These are phyloP conservation scores for Rhineura floridana DNA, from an alignment of 2,113 vertebrate genomes.

Conservation along the genomic window DNA sequence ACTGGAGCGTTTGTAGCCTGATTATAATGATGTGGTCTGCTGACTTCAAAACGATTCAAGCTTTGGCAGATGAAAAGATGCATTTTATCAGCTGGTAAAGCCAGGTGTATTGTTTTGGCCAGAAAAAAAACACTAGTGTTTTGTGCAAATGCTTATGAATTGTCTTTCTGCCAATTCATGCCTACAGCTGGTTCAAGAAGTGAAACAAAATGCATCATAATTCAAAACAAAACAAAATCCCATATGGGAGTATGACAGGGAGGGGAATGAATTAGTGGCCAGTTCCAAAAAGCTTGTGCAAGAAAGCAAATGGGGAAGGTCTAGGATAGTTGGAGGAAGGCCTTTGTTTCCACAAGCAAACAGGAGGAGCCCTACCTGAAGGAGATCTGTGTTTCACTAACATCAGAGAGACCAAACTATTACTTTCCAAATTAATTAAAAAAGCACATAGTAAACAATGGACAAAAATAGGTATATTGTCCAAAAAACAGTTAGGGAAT, in stretches of 20 bases:
- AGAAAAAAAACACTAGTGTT: rapidly evolving
- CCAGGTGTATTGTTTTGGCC: background rate
- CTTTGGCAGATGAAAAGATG: background rate
- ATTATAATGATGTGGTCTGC: background rate
- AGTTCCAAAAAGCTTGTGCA: background rate
- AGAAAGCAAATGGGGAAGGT: background rate
- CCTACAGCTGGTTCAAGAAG: too few species aligned
- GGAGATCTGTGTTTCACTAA: rapidly evolving
- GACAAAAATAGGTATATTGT: background rate
- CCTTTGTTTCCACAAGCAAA: background rate
- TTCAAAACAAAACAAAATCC: background rate
- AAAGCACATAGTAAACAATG: background rate
- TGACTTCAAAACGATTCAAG: background rate
- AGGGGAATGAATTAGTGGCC: background rate
- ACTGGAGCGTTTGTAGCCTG: background rate
- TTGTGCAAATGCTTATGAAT: background rate
- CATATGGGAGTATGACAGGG: background rate
- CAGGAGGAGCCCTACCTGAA: background rate
- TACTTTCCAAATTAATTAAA: background rate
- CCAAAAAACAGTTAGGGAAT: too few species aligned
- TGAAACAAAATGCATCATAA: too few species aligned
- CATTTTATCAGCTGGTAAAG: background rate
- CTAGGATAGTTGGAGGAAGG: background rate
- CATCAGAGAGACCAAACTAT: background rate
- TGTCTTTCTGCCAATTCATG: background rate